These are phyloP conservation scores for Eretmochelys imbricata DNA, from an alignment of 2,113 vertebrate species.

Conservation along the genomic window DNA sequence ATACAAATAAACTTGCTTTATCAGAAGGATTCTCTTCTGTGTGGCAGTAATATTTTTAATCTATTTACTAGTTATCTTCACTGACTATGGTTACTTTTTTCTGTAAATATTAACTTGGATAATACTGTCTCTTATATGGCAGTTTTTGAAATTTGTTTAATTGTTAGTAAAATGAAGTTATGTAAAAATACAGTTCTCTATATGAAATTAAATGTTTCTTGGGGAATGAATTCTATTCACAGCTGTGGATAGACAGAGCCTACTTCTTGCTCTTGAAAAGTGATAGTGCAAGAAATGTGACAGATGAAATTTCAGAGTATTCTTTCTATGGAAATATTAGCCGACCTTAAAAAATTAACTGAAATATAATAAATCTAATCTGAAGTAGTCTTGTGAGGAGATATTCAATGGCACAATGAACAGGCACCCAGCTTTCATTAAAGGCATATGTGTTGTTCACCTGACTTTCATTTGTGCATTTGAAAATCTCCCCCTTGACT, in stretches of 20 bases:
- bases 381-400: not conserved
- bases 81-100: not conserved
- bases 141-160: not conserved
- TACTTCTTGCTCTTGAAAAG: not conserved
- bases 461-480: accelerated
- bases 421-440: not conserved
- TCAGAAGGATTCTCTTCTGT: slow-evolving; percentile 26
- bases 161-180: not conserved
- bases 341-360: not conserved
- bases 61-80: not conserved
- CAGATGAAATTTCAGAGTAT: accelerated
- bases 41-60: not conserved
- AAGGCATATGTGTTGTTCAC: not conserved
- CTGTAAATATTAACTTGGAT: not conserved
- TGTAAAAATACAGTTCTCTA: not conserved
- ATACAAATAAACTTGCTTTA: not conserved
- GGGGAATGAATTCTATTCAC: not conserved
- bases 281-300: not conserved
- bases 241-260: not conserved
- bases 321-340: not conserved
- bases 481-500: not conserved
- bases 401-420: not conserved
- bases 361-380: not conserved
- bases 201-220: not conserved
- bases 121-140: not conserved